A percentile compares a stretch with the other conserved stretches of the same genome.
These are phyloP conservation scores for Gobio gobio DNA, from an alignment of 2,113 vertebrate species.

Conservation along the genomic window DNA sequence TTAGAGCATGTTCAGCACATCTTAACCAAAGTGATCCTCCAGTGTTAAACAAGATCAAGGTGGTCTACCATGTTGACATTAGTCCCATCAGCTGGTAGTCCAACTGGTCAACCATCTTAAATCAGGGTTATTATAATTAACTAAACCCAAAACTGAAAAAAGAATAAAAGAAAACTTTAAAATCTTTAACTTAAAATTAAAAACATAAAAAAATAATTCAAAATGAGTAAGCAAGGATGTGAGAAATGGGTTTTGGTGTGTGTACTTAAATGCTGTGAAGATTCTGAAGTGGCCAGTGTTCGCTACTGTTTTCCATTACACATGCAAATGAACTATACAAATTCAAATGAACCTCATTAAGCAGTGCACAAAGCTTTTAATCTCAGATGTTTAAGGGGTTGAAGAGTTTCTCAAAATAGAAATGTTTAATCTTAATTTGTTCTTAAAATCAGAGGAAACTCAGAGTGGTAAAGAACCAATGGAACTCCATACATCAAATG, in stretches of 20 bases:
- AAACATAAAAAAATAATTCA: not conserved
- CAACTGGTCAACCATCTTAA: not conserved
- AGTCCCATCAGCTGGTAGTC: not conserved
- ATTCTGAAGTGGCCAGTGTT: conserved; percentile 51
- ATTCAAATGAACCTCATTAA: conserved; percentile 63
- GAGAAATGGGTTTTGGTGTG: not conserved
- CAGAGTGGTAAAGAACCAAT: not conserved
- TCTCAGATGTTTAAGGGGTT: conserved; percentile 9
- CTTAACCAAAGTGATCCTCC: too few species aligned
- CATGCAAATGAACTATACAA: conserved; percentile 67
- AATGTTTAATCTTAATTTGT: conserved; percentile 9
- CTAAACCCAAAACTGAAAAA: not conserved
- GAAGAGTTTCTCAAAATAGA: not conserved
- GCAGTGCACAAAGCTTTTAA: conserved; percentile 37
- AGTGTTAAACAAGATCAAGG: not conserved
- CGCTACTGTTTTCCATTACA: conserved; percentile 45
- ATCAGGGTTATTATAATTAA: not conserved
- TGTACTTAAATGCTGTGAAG: conserved; percentile 23
- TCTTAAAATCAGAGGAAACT: conserved; percentile 28
- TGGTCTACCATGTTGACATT: not conserved
- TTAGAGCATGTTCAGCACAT: not conserved
- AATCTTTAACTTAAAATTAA: too few species aligned
- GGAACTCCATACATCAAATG: not conserved
- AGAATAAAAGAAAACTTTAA: not conserved
- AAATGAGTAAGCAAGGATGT: not conserved